Conservation (phyloP, 53 echinoderm and acorn worm genomes). For the Glandiceps talaboti region DNA sequence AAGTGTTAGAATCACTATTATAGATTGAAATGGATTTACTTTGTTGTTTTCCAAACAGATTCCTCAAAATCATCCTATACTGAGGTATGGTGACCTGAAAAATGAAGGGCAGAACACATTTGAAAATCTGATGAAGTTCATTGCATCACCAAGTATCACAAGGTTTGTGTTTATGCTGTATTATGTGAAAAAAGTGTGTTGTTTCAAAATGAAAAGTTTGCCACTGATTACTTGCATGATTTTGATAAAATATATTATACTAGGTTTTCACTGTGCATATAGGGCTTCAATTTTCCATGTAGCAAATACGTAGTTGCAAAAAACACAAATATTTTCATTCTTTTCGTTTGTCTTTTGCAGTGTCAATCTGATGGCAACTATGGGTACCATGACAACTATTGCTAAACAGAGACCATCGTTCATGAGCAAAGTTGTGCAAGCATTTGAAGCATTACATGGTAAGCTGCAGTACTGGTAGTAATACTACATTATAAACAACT, state of each 20-base stretch:
- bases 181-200: no score
- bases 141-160: conserved; percentile 87
- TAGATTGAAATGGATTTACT: no score
- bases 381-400: conserved; percentile 75
- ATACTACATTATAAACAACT: no score
- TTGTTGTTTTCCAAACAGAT: conserved; percentile 23
- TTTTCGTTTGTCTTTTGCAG: conserved; percentile 22
- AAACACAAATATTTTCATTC: no score
- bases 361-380: conserved; percentile 91
- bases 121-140: conserved; percentile 47
- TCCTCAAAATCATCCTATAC: conserved; percentile 61
- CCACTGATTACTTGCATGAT: no score
- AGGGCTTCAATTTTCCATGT: no score
- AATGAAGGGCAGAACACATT: conserved; percentile 41
- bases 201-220: no score
- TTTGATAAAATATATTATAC: no score
- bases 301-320: no score
- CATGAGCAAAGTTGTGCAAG: conserved; percentile 81
- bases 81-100: conserved; percentile 49
- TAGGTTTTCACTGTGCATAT: no score
- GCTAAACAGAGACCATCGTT: conserved; percentile 78
- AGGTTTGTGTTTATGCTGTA: conserved; percentile 70
- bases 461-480: no score
- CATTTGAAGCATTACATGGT: conserved; percentile 96
- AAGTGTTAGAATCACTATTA: no score